Conservation (phyloP, 2,888 invertebrate species). For the Trichopoda pennipes region DNA sequence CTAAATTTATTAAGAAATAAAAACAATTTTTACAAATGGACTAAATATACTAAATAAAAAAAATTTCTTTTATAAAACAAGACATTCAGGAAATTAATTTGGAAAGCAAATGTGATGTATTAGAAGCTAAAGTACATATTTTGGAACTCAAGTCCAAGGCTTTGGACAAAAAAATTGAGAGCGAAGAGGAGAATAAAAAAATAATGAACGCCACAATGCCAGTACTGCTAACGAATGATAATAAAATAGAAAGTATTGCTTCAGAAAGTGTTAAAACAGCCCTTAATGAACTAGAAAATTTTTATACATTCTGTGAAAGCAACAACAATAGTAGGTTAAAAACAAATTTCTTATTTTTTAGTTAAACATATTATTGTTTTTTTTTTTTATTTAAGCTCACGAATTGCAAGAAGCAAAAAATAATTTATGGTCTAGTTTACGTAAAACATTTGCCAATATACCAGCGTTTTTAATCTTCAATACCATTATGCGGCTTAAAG, state of each 20-base stretch:
- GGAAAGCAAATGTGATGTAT: constrained; percentile 72
- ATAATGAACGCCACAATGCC: constrained; percentile 76
- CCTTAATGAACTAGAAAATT: constrained; percentile 74
- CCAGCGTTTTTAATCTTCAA: constrained; percentile 78
- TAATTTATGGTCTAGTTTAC: constrained; percentile 76
- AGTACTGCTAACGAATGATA: constrained; percentile 73
- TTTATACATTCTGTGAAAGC: constrained; percentile 73
- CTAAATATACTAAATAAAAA: too few species aligned
- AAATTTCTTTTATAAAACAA: constrained; percentile 50
- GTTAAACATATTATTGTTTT: background rate
- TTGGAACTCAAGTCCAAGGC: constrained; percentile 74
- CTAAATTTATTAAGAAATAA: too few species aligned
- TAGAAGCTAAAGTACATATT: constrained; percentile 72
- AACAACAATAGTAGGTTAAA: constrained; percentile 69
- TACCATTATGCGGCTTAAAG: constrained; percentile 76
- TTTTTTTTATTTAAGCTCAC: constrained; percentile 64
- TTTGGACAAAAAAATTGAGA: constrained; percentile 71
- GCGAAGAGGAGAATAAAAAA: constrained; percentile 73
- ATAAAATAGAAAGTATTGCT: constrained; percentile 75
- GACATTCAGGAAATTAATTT: constrained; percentile 76
- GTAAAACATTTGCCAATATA: constrained; percentile 74
- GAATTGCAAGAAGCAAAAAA: constrained; percentile 73
- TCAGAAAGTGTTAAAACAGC: constrained; percentile 74
- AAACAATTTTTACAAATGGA: too few species aligned
- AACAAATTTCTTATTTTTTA: background rate